phyloP scores from a whole-genome alignment of 2,113 vertebrate species.

The Okapia johnstoni region DNA sequence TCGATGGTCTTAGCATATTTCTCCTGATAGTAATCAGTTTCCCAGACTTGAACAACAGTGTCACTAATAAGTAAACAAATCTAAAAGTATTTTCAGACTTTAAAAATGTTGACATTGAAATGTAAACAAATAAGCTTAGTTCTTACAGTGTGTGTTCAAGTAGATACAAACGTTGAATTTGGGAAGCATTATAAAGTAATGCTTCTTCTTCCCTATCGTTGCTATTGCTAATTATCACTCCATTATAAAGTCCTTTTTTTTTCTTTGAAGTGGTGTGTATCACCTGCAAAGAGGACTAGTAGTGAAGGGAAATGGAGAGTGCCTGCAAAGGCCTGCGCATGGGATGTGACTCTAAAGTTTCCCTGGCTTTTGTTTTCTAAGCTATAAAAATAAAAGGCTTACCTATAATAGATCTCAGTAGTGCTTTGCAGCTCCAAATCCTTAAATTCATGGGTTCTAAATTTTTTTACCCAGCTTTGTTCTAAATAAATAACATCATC shows the following conservation, averaged over 20 bases:
- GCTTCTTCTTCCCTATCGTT: background rate
- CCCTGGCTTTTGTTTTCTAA: background rate
- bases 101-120: background rate
- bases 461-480: background rate
- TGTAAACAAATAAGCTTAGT: background rate
- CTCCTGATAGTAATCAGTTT: background rate
- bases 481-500: background rate
- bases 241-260: background rate
- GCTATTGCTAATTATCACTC: background rate
- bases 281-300: background rate
- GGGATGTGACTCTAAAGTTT: background rate
- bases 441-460: background rate
- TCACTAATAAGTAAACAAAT: background rate
- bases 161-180: background rate
- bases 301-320: background rate
- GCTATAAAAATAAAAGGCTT: background rate
- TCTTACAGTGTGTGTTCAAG: background rate
- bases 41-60: background rate
- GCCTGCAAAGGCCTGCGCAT: background rate
- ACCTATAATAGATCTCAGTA: background rate
- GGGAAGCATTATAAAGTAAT: background rate
- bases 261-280: background rate
- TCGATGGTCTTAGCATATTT: background rate
- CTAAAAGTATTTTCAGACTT: background rate
- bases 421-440: background rate